These are phyloP conservation scores for Arnoldichthys spilopterus DNA, from an alignment of 2,797 vertebrate species.

Conservation along the genomic window DNA sequence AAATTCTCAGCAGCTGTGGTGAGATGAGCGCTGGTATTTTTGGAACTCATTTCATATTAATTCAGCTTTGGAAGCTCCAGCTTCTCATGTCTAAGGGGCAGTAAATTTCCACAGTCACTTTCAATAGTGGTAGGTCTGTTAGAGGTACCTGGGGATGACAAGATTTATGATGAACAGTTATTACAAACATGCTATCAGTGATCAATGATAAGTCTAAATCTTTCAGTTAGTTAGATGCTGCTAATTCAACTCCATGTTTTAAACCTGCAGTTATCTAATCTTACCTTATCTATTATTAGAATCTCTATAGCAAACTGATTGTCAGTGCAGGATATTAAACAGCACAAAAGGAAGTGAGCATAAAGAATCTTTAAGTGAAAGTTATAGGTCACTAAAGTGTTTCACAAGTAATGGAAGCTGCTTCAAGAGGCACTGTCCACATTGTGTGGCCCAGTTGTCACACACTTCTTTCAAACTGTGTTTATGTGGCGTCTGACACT, in stretches of 20 bases:
- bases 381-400: too few species aligned
- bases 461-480: too few species aligned
- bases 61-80: slow-evolving; percentile 12
- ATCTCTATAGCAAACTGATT: too few species aligned
- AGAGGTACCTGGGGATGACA: slow-evolving; percentile 1
- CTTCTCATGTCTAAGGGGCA: not conserved
- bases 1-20: slow-evolving; percentile 23
- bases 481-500: too few species aligned
- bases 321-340: too few species aligned
- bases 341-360: too few species aligned
- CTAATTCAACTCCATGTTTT: not conserved
- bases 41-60: slow-evolving; percentile 35
- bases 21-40: slow-evolving; percentile 32
- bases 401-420: too few species aligned
- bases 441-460: too few species aligned
- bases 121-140: not conserved
- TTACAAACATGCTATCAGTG: slow-evolving; percentile 3
- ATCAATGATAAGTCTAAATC: not conserved
- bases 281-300: too few species aligned
- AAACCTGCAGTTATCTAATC: too few species aligned
- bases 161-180: not conserved
- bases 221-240: not conserved
- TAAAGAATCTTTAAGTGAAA: too few species aligned
- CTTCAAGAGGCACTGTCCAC: too few species aligned
- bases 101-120: not conserved